Evolutionary conservation across 2,113 vertebrate genomes (phyloP), one percentile per base, ranked within the genome.

Genomic region (Mormyrus lacerda): DNA sequence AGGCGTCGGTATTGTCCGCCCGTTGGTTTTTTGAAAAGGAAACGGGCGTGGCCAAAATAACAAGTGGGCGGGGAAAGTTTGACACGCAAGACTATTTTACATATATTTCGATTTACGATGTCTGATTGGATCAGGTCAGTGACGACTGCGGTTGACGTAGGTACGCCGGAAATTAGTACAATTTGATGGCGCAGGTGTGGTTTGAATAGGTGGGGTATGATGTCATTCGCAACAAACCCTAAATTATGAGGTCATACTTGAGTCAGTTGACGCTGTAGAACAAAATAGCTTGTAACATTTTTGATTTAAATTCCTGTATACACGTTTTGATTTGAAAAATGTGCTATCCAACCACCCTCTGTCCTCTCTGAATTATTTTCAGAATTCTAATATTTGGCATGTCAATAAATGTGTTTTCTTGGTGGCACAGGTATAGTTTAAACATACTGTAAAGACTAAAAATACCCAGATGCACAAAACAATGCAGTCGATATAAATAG

Each of bases 81-180:
- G 3, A 21, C 0, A 31, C 10, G 24, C 31, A 45, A 85, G 15
- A 47, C 9, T 85, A 79, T 11, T 11, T 61, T 44, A 61, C 8
- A 47, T 31, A 65, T 44, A 35, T 89, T 69, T 69, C 27, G 3
- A 69, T 31, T 69, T 69, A 31, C 61, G 61, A 69, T 27, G 61
- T 69, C n/a, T 27, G 61, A 89, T 89, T 89, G 89, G 89, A 89
- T 85, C 42, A 85, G 31, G 48, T 19, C 3, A 24, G 7, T n/a
- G 42, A 84, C 31, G 55, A 83, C 51, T n/a, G 55, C n/a, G 50
- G 4, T 39, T n/a, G 47, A n/a, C 27, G 19, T 83, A 42, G n/a
- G 9, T 45, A n/a, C 19, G 3, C 1, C 61, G 61, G 61, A 31
- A 69, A 69, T 69, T 69, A 69, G 9, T 69, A 27, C n/a, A 69